Percentiles rank a stretch among this genome's conserved stretches.
These are phyloP conservation scores for Branchipolynoe longqiensis DNA, from an alignment of 2,888 invertebrate species.

Conservation along the genomic window DNA sequence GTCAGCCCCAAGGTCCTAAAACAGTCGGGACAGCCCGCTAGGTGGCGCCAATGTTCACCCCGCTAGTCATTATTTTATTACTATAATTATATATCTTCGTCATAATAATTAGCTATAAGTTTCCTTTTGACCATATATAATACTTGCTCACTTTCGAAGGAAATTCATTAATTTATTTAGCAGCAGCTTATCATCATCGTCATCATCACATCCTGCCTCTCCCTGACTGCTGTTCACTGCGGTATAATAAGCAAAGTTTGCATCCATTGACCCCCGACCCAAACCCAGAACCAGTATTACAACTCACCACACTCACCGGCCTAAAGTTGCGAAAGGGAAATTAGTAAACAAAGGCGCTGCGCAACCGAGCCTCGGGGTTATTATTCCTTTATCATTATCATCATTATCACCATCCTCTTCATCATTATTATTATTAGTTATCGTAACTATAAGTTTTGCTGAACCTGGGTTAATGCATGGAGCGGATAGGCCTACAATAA, in stretches of 20 bases:
- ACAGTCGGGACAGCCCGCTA: not conserved
- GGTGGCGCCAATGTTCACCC: not conserved
- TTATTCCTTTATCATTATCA: no score
- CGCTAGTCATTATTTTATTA: not conserved
- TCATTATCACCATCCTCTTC: no score
- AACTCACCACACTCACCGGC: slow-evolving; percentile 9
- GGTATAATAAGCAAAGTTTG: no score
- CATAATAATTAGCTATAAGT: slow-evolving; percentile 42
- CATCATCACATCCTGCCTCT: not conserved
- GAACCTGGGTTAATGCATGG: no score
- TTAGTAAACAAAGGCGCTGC: slow-evolving; percentile 2
- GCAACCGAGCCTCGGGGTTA: not conserved
- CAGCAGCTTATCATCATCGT: slow-evolving; percentile 36
- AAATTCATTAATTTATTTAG: slow-evolving; percentile 15
- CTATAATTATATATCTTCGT: no score
- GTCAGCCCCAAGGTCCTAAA: not conserved
- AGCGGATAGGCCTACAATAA: no score
- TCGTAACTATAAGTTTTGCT: no score
- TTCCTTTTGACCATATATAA: slow-evolving; percentile 36
- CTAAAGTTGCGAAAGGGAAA: slow-evolving; percentile 17
- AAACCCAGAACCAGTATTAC: no score
- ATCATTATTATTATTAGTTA: no score
- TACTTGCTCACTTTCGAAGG: slow-evolving; percentile 15
- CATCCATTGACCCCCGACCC: no score
- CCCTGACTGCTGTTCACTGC: slow-evolving; percentile 1